Evolutionary conservation across 1,140 invertebrate species (phyloP).

Genomic region (Drosophila obscura): DNA sequence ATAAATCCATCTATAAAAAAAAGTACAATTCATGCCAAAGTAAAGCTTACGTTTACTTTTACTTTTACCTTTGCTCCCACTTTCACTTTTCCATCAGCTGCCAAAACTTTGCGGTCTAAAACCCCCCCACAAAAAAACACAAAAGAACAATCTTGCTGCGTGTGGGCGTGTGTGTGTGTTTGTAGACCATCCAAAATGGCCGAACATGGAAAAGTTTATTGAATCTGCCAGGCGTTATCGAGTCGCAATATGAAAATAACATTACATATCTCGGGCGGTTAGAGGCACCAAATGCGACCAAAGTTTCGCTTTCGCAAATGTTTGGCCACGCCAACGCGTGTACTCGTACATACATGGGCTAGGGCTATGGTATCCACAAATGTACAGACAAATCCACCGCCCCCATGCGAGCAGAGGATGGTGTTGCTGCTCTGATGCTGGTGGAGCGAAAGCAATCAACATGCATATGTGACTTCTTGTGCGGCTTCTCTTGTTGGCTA

Average conservation of each 20-base stretch:
- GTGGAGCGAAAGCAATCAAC: constrained; percentile 59
- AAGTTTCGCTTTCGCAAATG: constrained; percentile 47
- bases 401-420: background rate
- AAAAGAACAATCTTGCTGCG: constrained; percentile 34
- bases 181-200: constrained; percentile 54
- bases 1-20: background rate
- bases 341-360: constrained; percentile 16
- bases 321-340: constrained; percentile 27
- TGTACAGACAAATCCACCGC: constrained; percentile 39
- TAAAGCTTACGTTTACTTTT: constrained; percentile 15
- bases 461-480: constrained; percentile 64
- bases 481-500: constrained; percentile 43
- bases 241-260: constrained; percentile 55
- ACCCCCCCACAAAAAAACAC: no score
- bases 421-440: background rate
- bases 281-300: constrained; percentile 48
- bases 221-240: constrained; percentile 55
- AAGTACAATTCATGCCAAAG: constrained; percentile 21
- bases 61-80: background rate
- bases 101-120: constrained; percentile 25
- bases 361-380: constrained; percentile 39
- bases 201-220: constrained; percentile 66
- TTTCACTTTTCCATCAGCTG: constrained; percentile 11
- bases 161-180: background rate
- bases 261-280: constrained; percentile 33